Evolutionary conservation across 2,113 vertebrate genomes (phyloP).

Genomic region (Melierax canorus): DNA sequence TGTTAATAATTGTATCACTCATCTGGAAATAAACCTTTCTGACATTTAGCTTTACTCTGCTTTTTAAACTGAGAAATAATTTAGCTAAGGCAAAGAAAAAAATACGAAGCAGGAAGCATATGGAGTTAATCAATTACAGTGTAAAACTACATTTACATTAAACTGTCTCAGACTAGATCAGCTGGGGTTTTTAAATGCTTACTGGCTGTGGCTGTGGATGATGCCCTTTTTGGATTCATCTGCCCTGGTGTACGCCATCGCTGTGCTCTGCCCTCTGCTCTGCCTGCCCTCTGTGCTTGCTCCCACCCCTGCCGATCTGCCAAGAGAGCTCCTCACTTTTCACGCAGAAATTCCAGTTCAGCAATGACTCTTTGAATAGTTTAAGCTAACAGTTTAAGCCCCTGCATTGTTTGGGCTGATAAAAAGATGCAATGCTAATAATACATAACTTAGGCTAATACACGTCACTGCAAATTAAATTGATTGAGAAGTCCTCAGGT

Average conservation of each 20-base stretch:
- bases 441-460: background rate
- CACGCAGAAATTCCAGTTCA: background rate
- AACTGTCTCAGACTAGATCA: background rate
- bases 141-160: background rate
- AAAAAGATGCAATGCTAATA: background rate
- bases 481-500: background rate
- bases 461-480: background rate
- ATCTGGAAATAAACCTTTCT: conserved; percentile 20
- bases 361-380: background rate
- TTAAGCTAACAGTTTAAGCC: background rate
- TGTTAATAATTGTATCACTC: conserved; percentile 23
- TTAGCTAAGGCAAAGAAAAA: background rate
- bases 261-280: background rate
- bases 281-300: background rate
- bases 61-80: background rate
- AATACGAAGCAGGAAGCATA: background rate
- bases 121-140: conserved; percentile 3
- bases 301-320: rapidly evolving
- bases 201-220: background rate
- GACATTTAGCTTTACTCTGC: conserved; percentile 9
- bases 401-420: rapidly evolving
- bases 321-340: background rate
- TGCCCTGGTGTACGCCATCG: background rate
- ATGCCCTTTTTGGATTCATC: background rate
- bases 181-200: background rate